phyloP scores from a whole-genome alignment of 2,888 invertebrate species.

The Netelia fuscicornis region DNA sequence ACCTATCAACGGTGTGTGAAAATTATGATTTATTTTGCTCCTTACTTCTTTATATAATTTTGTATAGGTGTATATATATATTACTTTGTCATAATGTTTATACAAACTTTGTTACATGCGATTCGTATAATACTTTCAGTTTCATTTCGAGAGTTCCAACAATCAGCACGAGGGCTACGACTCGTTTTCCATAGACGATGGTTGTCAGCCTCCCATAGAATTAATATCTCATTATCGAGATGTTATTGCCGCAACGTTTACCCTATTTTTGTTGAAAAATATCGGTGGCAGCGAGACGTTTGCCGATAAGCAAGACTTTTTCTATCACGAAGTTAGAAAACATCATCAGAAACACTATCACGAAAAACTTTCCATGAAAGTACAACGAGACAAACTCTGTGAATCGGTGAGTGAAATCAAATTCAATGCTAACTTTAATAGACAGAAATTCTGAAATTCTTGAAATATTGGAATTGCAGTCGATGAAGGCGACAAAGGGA shows the following conservation, averaged over 20 bases:
- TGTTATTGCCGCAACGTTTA: slow-evolving; percentile 96
- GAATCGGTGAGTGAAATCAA: slow-evolving; percentile 87
- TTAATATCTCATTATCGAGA: slow-evolving; percentile 94
- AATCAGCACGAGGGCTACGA: slow-evolving; percentile 86
- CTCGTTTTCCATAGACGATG: slow-evolving; percentile 95
- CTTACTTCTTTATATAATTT: not conserved
- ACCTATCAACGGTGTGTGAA: slow-evolving; percentile 68
- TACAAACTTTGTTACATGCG: not conserved
- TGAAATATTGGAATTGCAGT: slow-evolving; percentile 83
- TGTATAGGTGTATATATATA: not conserved
- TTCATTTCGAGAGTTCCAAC: slow-evolving; percentile 88
- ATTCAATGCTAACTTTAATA: not conserved
- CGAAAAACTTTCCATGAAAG: slow-evolving; percentile 93
- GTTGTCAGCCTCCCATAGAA: slow-evolving; percentile 94
- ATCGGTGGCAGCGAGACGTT: slow-evolving; percentile 98
- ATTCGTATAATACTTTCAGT: slow-evolving; percentile 84
- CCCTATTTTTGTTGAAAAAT: slow-evolving; percentile 95
- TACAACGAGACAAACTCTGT: slow-evolving; percentile 92
- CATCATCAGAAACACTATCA: slow-evolving; percentile 95
- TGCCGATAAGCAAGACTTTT: slow-evolving; percentile 91
- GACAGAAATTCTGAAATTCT: not conserved
- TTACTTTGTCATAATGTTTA: slow-evolving; percentile 41
- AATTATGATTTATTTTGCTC: slow-evolving; percentile 49
- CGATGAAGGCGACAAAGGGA: slow-evolving; percentile 93
- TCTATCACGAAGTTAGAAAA: slow-evolving; percentile 91